Percentiles rank a stretch among this genome's conserved stretches.
These are phyloP conservation scores for Erebia aethiops DNA, from an alignment of 2,888 invertebrate genomes.

Conservation along the genomic window DNA sequence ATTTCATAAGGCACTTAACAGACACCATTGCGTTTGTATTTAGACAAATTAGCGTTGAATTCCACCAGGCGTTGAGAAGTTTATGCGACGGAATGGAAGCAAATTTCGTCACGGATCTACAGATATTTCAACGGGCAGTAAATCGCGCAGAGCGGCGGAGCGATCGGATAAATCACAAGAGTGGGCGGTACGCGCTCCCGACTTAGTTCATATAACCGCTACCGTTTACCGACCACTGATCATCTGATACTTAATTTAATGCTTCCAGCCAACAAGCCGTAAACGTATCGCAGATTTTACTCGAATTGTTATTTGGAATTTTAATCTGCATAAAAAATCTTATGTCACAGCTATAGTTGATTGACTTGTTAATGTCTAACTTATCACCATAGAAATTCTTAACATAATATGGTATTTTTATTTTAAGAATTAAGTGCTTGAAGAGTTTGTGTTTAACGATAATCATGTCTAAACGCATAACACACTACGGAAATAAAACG, in stretches of 20 bases:
- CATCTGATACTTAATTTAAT: conserved; percentile 81
- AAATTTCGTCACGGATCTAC: conserved; percentile 65
- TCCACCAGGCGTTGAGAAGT: conserved; percentile 50
- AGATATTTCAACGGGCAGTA: conserved; percentile 73
- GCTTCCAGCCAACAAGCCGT: conserved; percentile 52
- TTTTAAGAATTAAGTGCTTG: too few species aligned
- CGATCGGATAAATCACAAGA: conserved; percentile 73
- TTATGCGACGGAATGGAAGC: conserved; percentile 47
- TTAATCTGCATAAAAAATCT: conserved; percentile 33
- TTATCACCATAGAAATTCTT: too few species aligned
- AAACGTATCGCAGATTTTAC: conserved; percentile 40
- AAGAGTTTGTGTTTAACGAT: too few species aligned
- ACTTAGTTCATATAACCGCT: conserved; percentile 70
- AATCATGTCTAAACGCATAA: too few species aligned
- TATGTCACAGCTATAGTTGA: neutral
- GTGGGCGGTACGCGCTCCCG: conserved; percentile 69
- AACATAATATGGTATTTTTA: too few species aligned
- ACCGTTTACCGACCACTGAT: conserved; percentile 79
- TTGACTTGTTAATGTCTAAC: too few species aligned
- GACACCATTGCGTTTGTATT: conserved; percentile 23
- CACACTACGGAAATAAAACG: too few species aligned
- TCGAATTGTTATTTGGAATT: conserved; percentile 38
- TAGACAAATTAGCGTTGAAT: conserved; percentile 55
- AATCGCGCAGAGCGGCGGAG: conserved; percentile 54
- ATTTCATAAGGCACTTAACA: conserved; percentile 21